These are phyloP conservation scores for Marisa cornuarietis DNA, from an alignment of 1,140 invertebrate genomes.

Conservation along the genomic window DNA sequence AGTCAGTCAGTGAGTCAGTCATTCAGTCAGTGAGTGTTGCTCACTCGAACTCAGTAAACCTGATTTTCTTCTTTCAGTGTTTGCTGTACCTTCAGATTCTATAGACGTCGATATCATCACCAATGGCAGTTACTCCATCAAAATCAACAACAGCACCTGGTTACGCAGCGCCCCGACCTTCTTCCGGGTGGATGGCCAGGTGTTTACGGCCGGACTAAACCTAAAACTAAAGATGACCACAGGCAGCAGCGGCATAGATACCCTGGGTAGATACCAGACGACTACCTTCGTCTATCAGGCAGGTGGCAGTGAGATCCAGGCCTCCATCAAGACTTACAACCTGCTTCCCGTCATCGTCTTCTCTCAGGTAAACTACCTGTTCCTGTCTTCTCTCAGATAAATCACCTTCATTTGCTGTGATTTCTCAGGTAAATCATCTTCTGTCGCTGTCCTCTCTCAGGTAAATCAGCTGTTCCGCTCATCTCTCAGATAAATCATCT, in stretches of 20 bases:
- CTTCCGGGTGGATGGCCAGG: constrained; percentile 34
- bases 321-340: constrained; percentile 25
- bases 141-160: constrained; percentile 30
- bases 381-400: neutral
- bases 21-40: too few relatives aligned
- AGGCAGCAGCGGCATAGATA: constrained; percentile 22
- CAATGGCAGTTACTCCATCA: constrained; percentile 31
- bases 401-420: too few relatives aligned
- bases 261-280: constrained; percentile 26
- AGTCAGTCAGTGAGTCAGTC: too few relatives aligned
- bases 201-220: constrained; percentile 18
- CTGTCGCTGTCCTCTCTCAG: neutral
- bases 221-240: constrained; percentile 18
- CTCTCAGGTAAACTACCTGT: neutral
- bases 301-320: constrained; percentile 11
- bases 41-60: too few relatives aligned
- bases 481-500: neutral
- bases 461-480: too few relatives aligned
- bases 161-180: constrained; percentile 32
- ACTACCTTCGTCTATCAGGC: constrained; percentile 18
- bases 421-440: neutral
- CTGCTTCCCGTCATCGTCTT: neutral
- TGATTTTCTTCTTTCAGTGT: too few relatives aligned
- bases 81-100: too few relatives aligned
- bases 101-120: neutral